phyloP scores from a whole-genome alignment of 2,113 vertebrate genomes.

The Hepsetus odoe region DNA sequence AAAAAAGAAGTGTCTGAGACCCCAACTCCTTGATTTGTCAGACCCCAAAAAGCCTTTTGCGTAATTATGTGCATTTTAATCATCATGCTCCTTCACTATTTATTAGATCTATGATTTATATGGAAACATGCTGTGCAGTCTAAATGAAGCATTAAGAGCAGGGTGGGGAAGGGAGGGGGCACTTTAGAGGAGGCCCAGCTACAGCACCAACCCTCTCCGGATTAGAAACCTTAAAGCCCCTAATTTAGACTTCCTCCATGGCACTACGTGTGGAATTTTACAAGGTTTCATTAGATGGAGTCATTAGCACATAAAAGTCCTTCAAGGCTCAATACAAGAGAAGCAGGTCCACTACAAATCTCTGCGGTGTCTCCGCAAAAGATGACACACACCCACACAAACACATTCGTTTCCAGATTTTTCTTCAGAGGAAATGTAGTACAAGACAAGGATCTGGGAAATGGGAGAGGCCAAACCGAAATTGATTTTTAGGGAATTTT shows the following conservation, averaged over 20 bases:
- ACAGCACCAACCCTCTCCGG: constrained; percentile 8
- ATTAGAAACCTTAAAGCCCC: constrained; percentile 25
- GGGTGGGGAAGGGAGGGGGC: no score
- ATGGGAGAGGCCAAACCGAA: no score
- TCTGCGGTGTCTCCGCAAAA: constrained; percentile 16
- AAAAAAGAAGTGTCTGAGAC: constrained; percentile 3
- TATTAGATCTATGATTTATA: constrained; percentile 42
- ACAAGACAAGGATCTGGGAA: no score
- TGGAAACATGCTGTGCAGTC: constrained; percentile 30
- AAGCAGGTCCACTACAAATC: constrained; percentile 40
- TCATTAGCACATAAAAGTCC: constrained; percentile 47
- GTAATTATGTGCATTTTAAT: constrained; percentile 44
- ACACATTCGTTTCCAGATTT: no score
- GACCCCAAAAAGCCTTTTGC: constrained; percentile 23
- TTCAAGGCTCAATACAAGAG: constrained; percentile 26
- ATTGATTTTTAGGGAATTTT: no score
- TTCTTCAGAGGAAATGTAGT: no score
- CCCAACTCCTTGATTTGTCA: constrained; percentile 19
- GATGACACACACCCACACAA: background rate
- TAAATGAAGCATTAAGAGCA: constrained; percentile 27
- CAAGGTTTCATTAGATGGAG: constrained; percentile 46
- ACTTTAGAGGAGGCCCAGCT: background rate
- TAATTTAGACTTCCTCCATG: constrained; percentile 27
- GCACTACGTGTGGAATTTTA: constrained; percentile 30
- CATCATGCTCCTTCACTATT: constrained; percentile 38